Evolutionary conservation across 1,140 invertebrate genomes (phyloP), one percentile per base, ranked within the genome.

Genomic region (Spodoptera litura): DNA sequence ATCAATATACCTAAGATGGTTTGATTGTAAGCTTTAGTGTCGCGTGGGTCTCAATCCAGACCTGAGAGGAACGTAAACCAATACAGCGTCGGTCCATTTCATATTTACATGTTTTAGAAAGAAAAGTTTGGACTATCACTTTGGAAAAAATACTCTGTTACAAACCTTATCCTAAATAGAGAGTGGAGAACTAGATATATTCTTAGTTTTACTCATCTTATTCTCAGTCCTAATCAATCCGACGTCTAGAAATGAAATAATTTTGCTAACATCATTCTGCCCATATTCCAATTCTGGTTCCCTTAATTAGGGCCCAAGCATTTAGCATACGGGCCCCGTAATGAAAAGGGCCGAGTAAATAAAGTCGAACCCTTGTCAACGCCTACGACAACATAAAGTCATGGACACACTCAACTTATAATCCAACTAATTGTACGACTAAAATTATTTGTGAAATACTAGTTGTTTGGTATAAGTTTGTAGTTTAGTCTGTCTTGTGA

Each of bases 301-400:
- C 27, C 76, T 83, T 84, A 83, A 86, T 84, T 84, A 84, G 82
- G 82, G 77, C 70, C 78, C 66, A 81, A 82, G 73, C 61, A 64
- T 64, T 64, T 76, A 76, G 73, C 61, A 76, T 76, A 76, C 73
- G 49, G 49, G 56, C 49, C 12, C 27, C 0, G 73, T 76, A 76
- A 76, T 76, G 73, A 76, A 76, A 76, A 35, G 73, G 44, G 73
- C 15, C 70, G 56, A 59, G 77, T 80, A 80, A 86, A 86, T 81
- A 84, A 81, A 82, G 79, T 79, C 49, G 74, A 55, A 86, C 85
- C 85, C 81, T 83, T 83, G 75, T 86, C 85, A 82, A 68, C 62
- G 80, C 49, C 61, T 66, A 80, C 74, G 64, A 20, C 55, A 61
- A 53, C 44, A 15, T 76, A 62, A 76, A 76, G 61, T 76, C 56